These are phyloP conservation scores for Branchellion lobata DNA, from an alignment of 2,888 invertebrate genomes.

Conservation along the genomic window DNA sequence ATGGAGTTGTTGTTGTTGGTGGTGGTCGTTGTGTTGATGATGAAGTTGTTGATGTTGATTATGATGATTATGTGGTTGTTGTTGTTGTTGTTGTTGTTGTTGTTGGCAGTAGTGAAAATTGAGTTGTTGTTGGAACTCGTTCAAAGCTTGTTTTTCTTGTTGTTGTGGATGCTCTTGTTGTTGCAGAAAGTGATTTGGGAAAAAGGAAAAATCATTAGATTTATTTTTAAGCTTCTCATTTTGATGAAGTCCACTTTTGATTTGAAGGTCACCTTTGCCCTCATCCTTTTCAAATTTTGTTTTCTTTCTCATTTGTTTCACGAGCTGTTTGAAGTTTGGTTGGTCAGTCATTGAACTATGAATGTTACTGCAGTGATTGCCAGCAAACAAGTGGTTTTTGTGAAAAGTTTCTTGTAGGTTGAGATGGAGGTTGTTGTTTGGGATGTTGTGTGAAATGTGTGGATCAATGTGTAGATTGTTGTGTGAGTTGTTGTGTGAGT, in stretches of 20 bases:
- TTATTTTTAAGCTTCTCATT: background rate
- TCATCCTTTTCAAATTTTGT: background rate
- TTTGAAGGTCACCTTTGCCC: background rate
- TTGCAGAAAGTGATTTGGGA: background rate
- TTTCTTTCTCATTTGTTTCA: background rate
- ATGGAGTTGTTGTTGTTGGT: background rate
- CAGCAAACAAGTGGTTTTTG: no score
- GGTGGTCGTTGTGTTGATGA: background rate
- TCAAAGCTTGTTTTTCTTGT: background rate
- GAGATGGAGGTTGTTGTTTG: no score
- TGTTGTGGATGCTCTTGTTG: background rate
- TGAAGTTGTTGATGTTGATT: slow-evolving; percentile 2
- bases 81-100: background rate
- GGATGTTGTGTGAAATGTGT: background rate
- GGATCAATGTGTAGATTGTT: background rate
- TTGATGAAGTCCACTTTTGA: background rate
- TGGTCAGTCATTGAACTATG: no score
- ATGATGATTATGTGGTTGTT: slow-evolving; percentile 1
- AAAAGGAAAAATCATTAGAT: background rate
- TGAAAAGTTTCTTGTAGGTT: no score
- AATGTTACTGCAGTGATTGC: no score
- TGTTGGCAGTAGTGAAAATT: background rate
- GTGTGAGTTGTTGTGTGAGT: background rate
- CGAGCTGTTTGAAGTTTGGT: background rate
- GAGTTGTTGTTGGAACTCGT: background rate